Evolutionary conservation across 1,140 invertebrate species (phyloP), one percentile per base, ranked within the genome.

Genomic region (Drosophila guanche): DNA sequence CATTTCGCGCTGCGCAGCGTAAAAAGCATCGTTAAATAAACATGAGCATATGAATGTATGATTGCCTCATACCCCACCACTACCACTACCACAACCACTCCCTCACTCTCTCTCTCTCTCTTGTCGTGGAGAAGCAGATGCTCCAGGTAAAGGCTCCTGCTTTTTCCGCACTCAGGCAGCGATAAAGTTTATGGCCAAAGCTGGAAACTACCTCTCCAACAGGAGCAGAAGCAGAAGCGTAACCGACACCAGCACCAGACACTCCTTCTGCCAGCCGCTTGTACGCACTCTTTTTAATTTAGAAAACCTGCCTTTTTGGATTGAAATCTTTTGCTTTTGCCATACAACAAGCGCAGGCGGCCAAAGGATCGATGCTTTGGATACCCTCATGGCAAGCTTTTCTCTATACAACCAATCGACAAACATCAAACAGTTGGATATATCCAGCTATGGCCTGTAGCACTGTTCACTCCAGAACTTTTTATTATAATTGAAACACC

Each of bases 11-110:
- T 20, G 61, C 72, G 71, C 72, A 85, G 73, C 78, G 77, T 85
- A 86, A 85, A 86, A 86, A 77, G 80, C 80, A 85, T 85, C 80
- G 81, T 85, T 85, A 85, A 85, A 85, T 85, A 85, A 86, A 85
- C 77, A 88, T 88, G 69, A 86, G 81, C 66, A 86, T 81, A 86
- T 85, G 81, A 81, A 85, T 85, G 81, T 77, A 85, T 81, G 81
- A 85, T 85, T 85, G 54, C 61, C 46, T 29, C 33, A 37, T 4
- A 12, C 33, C 10, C 33, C 33, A 8, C 16, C 16, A 43, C 53
- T 40, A 51, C 20, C 16, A 47, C 20, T 7, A 8, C 43, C 10
- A 16, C 16, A n/a, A n/a, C 51, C 43, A 46, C 22, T 23, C 58
- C 37, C 16, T 20, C 16, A 1, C 16, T 20, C 16, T 20, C 16